Evolutionary conservation across 2,797 vertebrate genomes (phyloP), one percentile per base, ranked within the genome.

Genomic region (Carcharodon carcharias): DNA sequence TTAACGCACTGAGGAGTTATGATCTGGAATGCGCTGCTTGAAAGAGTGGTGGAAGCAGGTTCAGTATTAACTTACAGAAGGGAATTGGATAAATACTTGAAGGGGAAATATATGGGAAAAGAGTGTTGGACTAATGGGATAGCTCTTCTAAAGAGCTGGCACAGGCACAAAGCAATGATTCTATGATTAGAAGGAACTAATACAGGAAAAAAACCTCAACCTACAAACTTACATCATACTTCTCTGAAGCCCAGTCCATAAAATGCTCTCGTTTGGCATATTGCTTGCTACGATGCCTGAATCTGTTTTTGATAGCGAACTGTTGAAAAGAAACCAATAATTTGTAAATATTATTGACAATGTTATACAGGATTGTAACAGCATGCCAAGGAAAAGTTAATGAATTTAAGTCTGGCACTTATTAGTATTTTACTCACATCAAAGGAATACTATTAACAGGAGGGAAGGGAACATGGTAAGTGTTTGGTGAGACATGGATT

Each of bases 241-340:
- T 99, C 35, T 99, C 99, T 14, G 97, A 97, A 1, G 99, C 99
- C 99, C 99, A 99, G 98, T 99, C 99, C 97, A 99, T 97, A 99
- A 99, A 99, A 97, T 99, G 99, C 18, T 98, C 96, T 97, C 98
- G 98, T 97, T 98, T 98, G 50, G 99, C 98, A 96, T 97, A 98
- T 12, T 87, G 1, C 0, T 97, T 98, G 97, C 98, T 98, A 97
- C 98, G 98, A 97, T 99, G 98, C 80, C 1, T 98, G 97, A 98
- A 98, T 96, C 99, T 98, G 96, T 99, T 99, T 97, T 97, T 98
- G 96, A 99, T 96, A 85, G 99, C 99, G 98, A 99, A 99, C 99
- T 98, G 97, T 96, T 69, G 94, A 82, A 85, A 94, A 95, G n/a
- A 96, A 96, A 45, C 16, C 40, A 96, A 73, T 96, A 35, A 69